phyloP scores from a whole-genome alignment of 2,113 vertebrate genomes.

The Crypturellus undulatus region DNA sequence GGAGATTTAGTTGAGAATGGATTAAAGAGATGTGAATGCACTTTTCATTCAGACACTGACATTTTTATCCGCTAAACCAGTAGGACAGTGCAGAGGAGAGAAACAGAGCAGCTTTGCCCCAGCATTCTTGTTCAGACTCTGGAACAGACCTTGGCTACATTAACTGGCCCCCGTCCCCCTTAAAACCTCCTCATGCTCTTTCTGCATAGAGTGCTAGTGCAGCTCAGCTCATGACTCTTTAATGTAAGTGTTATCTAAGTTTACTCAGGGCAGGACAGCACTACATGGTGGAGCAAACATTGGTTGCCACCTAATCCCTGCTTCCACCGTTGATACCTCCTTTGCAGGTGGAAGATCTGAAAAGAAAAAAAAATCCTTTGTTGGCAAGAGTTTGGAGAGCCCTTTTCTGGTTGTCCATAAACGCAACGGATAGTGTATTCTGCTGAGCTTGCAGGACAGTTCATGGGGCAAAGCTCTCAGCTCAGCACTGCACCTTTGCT shows the following conservation, averaged over 20 bases:
- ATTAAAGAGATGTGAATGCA: slow-evolving; percentile 50
- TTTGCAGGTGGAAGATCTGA: not conserved
- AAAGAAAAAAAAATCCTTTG: not conserved
- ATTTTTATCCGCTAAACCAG: slow-evolving; percentile 12
- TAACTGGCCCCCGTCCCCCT: fast-evolving
- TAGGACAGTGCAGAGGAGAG: not conserved
- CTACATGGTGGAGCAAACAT: fast-evolving
- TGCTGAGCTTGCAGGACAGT: slow-evolving; percentile 11
- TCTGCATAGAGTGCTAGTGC: fast-evolving
- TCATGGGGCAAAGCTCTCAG: fast-evolving
- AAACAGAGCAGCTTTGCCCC: not conserved
- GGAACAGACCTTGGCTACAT: not conserved
- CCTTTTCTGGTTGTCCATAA: not conserved
- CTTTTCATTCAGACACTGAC: slow-evolving; percentile 31
- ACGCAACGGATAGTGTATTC: not conserved
- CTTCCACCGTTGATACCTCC: not conserved
- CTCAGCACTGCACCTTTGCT: not conserved
- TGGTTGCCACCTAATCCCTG: not conserved
- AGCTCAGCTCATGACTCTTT: not conserved
- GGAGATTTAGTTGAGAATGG: slow-evolving; percentile 34
- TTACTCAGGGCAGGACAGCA: not conserved
- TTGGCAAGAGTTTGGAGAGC: not conserved
- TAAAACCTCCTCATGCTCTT: fast-evolving
- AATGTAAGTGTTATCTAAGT: fast-evolving
- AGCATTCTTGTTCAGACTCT: not conserved